phyloP scores from a whole-genome alignment of 1,140 invertebrate species.

The Tachypleus tridentatus region DNA sequence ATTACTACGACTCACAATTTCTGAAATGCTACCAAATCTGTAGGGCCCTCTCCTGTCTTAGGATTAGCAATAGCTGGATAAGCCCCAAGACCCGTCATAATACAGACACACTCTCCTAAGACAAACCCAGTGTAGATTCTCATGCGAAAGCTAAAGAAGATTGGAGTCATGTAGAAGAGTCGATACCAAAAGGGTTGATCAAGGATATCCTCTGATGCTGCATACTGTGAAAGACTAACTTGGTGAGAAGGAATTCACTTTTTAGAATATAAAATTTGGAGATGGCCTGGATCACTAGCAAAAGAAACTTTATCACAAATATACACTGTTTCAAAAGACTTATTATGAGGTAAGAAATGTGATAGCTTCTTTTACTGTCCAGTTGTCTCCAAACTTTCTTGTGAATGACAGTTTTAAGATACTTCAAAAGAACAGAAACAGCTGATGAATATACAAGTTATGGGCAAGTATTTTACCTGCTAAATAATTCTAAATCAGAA shows the following conservation, averaged over 20 bases:
- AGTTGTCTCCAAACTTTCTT: too few relatives aligned
- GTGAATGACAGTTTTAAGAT: too few relatives aligned
- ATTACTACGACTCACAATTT: slow-evolving; percentile 27
- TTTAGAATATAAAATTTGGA: too few relatives aligned
- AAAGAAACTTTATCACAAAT: too few relatives aligned
- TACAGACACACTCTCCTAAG: slow-evolving; percentile 82
- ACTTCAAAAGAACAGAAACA: too few relatives aligned
- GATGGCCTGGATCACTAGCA: too few relatives aligned
- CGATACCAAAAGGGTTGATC: slow-evolving; percentile 55
- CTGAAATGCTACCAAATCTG: slow-evolving; percentile 37
- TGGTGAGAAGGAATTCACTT: slow-evolving; percentile 28
- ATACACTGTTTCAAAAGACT: too few relatives aligned
- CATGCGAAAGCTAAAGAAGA: slow-evolving; percentile 76
- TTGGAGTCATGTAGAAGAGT: slow-evolving; percentile 68
- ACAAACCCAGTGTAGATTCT: slow-evolving; percentile 81
- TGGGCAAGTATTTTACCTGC: too few relatives aligned
- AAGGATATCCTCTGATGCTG: slow-evolving; percentile 51
- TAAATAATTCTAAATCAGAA: too few relatives aligned
- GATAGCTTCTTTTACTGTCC: too few relatives aligned
- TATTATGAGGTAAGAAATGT: too few relatives aligned
- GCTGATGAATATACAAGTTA: too few relatives aligned
- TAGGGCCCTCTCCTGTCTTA: slow-evolving; percentile 67
- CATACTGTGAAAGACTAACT: slow-evolving; percentile 43
- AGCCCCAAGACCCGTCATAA: slow-evolving; percentile 73
- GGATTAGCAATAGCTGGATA: slow-evolving; percentile 62